Conservation (phyloP, 2,888 invertebrate genomes). For the Onchidella celtica region DNA sequence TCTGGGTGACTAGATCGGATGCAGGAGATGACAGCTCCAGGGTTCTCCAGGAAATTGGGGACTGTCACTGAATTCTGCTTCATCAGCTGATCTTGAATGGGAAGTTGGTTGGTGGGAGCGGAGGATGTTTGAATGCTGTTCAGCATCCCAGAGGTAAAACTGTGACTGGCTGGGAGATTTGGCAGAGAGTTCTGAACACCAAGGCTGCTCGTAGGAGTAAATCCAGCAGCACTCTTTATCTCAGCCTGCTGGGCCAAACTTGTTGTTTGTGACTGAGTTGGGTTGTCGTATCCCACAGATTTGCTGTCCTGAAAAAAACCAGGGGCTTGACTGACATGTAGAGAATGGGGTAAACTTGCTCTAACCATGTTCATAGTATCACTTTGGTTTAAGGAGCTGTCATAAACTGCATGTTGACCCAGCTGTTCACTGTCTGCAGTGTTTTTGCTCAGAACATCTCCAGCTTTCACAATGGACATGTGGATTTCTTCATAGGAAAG, state of each 20-base stretch:
- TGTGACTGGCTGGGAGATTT: background rate
- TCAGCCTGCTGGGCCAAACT: background rate
- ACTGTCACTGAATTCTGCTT: slow-evolving; percentile 5
- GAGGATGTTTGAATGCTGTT: slow-evolving; percentile 2
- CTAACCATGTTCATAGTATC: background rate
- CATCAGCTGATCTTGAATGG: background rate
- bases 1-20: slow-evolving; percentile 14
- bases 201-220: background rate
- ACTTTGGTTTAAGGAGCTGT: background rate
- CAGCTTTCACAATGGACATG: slow-evolving; percentile 44
- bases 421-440: background rate
- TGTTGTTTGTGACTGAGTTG: background rate
- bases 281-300: background rate
- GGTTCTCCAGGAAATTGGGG: slow-evolving; percentile 43
- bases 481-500: slow-evolving; percentile 47
- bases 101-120: background rate
- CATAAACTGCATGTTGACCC: background rate
- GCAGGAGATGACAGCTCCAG: background rate
- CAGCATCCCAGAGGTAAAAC: background rate
- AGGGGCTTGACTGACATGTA: background rate
- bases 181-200: background rate
- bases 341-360: background rate
- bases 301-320: background rate
- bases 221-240: background rate
- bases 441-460: slow-evolving; percentile 22